phyloP scores from a whole-genome alignment of 1,140 invertebrate species.

The Bradysia coprophila region DNA sequence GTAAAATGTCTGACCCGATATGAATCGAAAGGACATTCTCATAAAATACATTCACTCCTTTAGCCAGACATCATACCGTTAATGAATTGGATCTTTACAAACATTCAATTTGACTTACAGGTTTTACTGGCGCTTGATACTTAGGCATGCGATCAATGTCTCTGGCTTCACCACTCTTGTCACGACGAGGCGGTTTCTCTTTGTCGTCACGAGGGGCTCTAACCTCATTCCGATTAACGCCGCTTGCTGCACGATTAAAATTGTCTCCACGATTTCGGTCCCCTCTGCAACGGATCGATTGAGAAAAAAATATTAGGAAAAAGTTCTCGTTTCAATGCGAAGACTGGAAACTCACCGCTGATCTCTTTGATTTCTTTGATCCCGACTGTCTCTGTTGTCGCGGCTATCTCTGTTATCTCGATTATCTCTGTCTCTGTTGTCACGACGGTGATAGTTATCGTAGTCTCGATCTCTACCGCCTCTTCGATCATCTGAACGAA shows the following conservation, averaged over 20 bases:
- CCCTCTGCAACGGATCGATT: constrained; percentile 2
- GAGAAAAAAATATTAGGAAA: not conserved
- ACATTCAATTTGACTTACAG: not conserved
- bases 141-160: not conserved
- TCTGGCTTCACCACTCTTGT: constrained; percentile 2
- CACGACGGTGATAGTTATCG: too few relatives aligned
- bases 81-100: not conserved
- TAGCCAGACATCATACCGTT: not conserved
- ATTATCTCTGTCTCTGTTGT: constrained; percentile 4
- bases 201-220: constrained; percentile 4
- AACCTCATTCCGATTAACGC: constrained; percentile 1
- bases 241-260: too few relatives aligned
- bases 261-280: not conserved
- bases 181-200: constrained; percentile 8
- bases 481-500: not conserved
- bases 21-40: too few relatives aligned
- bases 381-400: not conserved
- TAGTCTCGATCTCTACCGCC: not conserved
- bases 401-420: not conserved
- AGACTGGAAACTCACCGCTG: too few relatives aligned
- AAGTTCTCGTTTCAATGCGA: not conserved
- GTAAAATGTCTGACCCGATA: not conserved
- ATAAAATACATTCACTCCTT: not conserved
- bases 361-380: too few relatives aligned
- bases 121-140: not conserved